These are phyloP conservation scores for Oreochromis grahami DNA, from an alignment of 2,797 vertebrate species.

Conservation along the genomic window DNA sequence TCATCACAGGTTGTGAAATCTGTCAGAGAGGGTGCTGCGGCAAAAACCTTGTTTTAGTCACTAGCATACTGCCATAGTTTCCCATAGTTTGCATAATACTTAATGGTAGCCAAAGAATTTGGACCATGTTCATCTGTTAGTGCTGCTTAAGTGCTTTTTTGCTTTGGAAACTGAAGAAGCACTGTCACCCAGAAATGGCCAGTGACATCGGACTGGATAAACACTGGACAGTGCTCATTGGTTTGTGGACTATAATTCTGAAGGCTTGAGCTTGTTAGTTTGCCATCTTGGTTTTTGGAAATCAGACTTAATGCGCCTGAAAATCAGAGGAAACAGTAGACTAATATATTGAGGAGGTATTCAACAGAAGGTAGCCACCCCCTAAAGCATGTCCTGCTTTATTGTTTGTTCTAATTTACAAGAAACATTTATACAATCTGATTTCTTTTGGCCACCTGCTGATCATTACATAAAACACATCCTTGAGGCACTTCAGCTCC, in stretches of 20 bases:
- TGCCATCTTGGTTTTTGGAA: neutral
- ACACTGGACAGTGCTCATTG: neutral
- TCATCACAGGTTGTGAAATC: neutral
- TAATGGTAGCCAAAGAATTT: neutral
- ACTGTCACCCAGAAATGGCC: neutral
- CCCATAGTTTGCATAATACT: neutral
- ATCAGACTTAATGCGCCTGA: fast-evolving
- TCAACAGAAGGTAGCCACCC: neutral
- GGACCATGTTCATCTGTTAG: neutral
- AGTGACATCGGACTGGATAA: neutral
- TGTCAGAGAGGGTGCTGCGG: neutral
- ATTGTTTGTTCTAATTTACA: neutral
- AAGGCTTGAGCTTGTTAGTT: neutral
- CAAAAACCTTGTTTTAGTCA: neutral
- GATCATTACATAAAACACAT: neutral
- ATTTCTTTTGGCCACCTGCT: neutral
- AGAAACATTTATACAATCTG: neutral
- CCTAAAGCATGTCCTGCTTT: neutral
- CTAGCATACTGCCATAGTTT: neutral
- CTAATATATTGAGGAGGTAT: neutral
- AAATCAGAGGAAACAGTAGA: neutral
- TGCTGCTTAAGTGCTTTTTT: neutral
- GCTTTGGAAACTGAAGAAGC: neutral
- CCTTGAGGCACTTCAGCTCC: neutral
- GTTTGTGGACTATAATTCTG: neutral